Conservation (phyloP, 2,888 invertebrate genomes). For the Callosobruchus maculatus region DNA sequence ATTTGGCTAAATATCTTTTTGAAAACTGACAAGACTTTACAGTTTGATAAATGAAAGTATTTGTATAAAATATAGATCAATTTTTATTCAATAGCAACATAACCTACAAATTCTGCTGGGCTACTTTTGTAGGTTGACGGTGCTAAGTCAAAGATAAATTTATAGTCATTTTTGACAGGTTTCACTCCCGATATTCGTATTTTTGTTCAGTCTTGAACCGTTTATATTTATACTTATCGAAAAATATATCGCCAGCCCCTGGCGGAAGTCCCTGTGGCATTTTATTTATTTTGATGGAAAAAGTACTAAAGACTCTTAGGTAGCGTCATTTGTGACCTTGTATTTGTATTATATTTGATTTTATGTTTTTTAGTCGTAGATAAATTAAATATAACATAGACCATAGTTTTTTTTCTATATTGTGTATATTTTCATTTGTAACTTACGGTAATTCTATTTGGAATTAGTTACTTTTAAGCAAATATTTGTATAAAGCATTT, state of each 20-base stretch:
- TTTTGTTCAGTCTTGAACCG: neutral
- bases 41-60: no score
- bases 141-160: no score
- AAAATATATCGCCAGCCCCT: neutral
- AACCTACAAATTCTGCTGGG: no score
- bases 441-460: constrained; percentile 15
- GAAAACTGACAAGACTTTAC: no score
- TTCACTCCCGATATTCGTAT: neutral
- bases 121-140: no score
- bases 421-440: constrained; percentile 36
- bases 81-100: no score
- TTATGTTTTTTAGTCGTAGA: constrained; percentile 49
- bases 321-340: constrained; percentile 48
- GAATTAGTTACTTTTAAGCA: neutral
- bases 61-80: no score
- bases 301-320: constrained; percentile 43
- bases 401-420: constrained; percentile 39
- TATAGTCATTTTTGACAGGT: no score
- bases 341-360: constrained; percentile 50
- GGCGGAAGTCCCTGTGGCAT: constrained; percentile 16
- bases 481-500: constrained; percentile 4
- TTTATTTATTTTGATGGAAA: constrained; percentile 21
- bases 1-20: no score
- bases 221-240: neutral
- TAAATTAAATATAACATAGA: constrained; percentile 46